Evolutionary conservation across 2,113 vertebrate genomes (phyloP), one percentile per base, ranked within the genome.

Genomic region (Gila orcuttii): DNA sequence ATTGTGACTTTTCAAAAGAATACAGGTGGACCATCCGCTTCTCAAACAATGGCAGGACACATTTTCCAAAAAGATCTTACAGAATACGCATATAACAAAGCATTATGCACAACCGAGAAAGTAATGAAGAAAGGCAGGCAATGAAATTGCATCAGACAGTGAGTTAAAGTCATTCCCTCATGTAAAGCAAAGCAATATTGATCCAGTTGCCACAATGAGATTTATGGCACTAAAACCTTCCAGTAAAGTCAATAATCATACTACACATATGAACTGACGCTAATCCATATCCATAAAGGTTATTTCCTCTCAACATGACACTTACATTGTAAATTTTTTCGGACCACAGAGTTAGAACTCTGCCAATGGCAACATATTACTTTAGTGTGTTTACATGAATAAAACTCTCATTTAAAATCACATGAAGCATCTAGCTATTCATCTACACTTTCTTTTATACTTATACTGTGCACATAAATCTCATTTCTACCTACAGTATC

Each of bases 211-310:
- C 73, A 52, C 6, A 68, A 13, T 25, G 60, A 83, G 79, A 86
- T 84, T 76, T 78, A 81, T 78, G 74, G 78, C 33, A 75, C 75
- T 55, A 1, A 36, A 60, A 42, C 57, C 45, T 69, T 80, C 31
- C 25, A 6, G 36, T 81, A 42, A 84, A 50, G 62, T 82, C 73
- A 83, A 85, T 87, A 85, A 83, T 85, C 79, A 83, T 62, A 52
- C 76, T 83, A 86, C 83, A 87, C 79, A 71, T 81, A 80, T 87
- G 86, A 87, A 75, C 47, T 50, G 33, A 79, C 55, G 21, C 50
- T 83, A 78, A 33, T 73, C 11, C 13, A 21, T 74, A 33, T 77
- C 45, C 25, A 83, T 79, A 62, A 85, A 79, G 33, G 42, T 31
- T 33, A 28, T 59, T 79, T 50, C 75, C 69, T 69, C 62, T 88